Evolutionary conservation across 2,888 invertebrate genomes (phyloP), one percentile per base, ranked within the genome.

Genomic region (Nysson spinosus): DNA sequence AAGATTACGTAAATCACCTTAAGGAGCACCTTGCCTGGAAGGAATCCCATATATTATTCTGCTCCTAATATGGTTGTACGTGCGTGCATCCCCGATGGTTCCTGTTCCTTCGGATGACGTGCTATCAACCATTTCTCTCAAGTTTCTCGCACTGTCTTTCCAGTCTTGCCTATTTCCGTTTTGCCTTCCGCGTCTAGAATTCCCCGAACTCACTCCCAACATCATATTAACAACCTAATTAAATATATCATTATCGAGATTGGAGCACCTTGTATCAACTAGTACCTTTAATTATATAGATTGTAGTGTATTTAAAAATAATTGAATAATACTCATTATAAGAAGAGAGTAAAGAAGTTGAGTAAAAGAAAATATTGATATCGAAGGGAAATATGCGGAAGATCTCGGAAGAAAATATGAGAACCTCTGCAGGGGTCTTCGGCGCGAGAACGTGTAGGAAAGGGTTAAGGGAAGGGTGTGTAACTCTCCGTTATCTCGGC

Each of bases 1-100:
- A 83, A 85, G 85, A 85, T 80, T 82, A 78, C 78, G 83, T 87
- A 86, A 85, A 86, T 86, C 86, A 85, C 77, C 77, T 77, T 81
- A 81, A 80, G 80, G 81, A 80, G 75, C 72, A 77, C 72, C 79
- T 79, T 77, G 69, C 68, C 75, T 75, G 58, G 79, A 74, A 73
- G 79, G 79, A 78, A 78, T 67, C 75, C 75, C 81, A 81, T 85
- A 85, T 81, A 85, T 85, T 84, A 85, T 80, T 78, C 82, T 58
- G 64, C 63, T 81, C 80, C 80, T 83, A 83, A 84, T 83, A 83
- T 75, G 83, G 74, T 75, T 79, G 84, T 86, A 87, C 87, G 87
- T 87, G 87, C 85, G 83, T 85, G 82, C 82, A 81, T 79, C 77
- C 79, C 75, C 70, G 79, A 80, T 75, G 79, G 75, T 72, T 76